Conservation (phyloP, 2,797 vertebrate species). For the Hirundo rustica region DNA sequence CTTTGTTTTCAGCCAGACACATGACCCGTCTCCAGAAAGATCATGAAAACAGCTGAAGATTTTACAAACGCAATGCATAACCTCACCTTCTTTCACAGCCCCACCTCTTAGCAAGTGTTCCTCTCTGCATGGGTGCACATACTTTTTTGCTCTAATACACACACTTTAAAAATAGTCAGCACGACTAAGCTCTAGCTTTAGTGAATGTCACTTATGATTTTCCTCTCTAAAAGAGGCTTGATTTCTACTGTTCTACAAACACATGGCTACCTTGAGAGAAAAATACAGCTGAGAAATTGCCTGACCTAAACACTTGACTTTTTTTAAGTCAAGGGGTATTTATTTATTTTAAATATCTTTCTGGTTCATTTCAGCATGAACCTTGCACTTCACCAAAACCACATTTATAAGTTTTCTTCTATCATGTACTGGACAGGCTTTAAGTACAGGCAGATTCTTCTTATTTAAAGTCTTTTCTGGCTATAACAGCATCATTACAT, state of each 20-base stretch:
- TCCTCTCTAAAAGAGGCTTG: background rate
- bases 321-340: background rate
- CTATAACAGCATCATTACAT: background rate
- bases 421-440: rapidly evolving
- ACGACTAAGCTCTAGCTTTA: background rate
- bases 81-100: background rate
- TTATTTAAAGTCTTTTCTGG: background rate
- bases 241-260: background rate
- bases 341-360: background rate
- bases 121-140: background rate
- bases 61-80: background rate
- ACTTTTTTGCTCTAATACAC: background rate
- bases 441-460: background rate
- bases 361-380: background rate
- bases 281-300: background rate
- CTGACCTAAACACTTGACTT: background rate
- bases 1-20: constrained; percentile 2
- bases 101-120: background rate
- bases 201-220: rapidly evolving
- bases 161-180: background rate
- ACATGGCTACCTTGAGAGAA: background rate
- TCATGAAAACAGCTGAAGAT: background rate
- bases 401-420: background rate
- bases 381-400: background rate
- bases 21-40: background rate